Evolutionary conservation across 2,113 vertebrate genomes (phyloP).

Genomic region (Epinephelus cyanopodus): DNA sequence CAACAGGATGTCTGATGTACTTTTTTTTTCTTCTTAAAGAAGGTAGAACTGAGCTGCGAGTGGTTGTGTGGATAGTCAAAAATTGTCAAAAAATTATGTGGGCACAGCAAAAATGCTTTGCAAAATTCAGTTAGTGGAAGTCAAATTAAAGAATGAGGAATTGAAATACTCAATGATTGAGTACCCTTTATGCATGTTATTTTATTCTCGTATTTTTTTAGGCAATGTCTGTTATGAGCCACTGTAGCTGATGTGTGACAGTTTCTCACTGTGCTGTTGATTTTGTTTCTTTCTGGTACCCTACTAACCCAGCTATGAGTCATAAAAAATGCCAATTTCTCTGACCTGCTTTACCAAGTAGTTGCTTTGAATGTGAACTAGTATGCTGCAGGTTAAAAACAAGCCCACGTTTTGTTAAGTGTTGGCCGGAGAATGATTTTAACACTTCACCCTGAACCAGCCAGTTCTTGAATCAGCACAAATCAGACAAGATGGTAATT

Average conservation of each 20-base stretch:
- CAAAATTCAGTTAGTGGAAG: neutral
- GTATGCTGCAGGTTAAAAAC: no score
- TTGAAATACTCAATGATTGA: neutral
- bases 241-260: neutral
- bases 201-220: neutral
- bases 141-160: neutral
- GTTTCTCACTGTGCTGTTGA: neutral
- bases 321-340: no score
- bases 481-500: no score
- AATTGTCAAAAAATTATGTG: neutral
- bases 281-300: no score
- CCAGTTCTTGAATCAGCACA: no score
- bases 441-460: no score
- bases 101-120: neutral
- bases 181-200: neutral
- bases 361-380: no score
- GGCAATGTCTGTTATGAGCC: neutral
- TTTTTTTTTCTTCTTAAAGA: neutral
- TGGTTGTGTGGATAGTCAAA: neutral
- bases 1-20: neutral
- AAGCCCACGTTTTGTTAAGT: no score
- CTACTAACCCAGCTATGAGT: no score
- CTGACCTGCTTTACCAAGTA: no score
- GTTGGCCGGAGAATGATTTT: no score
- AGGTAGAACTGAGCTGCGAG: neutral